Conservation (phyloP, 1,140 invertebrate species). For the Drosophila bocqueti region DNA sequence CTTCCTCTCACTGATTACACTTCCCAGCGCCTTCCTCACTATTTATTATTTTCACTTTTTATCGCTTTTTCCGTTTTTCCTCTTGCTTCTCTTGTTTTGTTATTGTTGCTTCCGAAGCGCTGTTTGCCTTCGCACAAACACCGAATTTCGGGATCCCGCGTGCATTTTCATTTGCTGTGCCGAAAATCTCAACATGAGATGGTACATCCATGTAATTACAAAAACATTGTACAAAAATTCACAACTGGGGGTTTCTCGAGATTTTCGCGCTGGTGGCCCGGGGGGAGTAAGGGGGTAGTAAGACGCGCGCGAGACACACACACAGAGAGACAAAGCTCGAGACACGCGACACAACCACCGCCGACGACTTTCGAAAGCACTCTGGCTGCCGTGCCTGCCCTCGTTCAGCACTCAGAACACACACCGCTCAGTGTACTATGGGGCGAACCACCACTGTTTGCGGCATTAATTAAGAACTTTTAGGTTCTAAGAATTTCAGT, state of each 20-base stretch:
- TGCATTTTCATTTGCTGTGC: conserved; percentile 54
- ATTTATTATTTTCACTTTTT: conserved; percentile 25
- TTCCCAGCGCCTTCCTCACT: conserved; percentile 20
- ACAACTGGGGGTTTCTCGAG: conserved; percentile 34
- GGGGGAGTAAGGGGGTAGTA: conserved; percentile 17
- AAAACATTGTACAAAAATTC: conserved; percentile 68
- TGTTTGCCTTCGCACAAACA: conserved; percentile 15
- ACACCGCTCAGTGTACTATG: conserved; percentile 19
- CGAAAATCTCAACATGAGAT: conserved; percentile 42
- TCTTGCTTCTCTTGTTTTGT: conserved; percentile 23
- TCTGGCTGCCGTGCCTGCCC: conserved; percentile 32
- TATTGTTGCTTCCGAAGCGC: conserved; percentile 19
- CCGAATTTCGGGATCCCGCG: conserved; percentile 36
- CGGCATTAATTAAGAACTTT: not conserved
- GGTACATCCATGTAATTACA: conserved; percentile 58
- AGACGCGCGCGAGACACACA: conserved; percentile 54
- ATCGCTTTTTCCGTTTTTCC: conserved; percentile 11
- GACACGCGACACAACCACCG: conserved; percentile 65
- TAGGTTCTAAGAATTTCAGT: too few relatives aligned
- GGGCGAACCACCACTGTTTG: not conserved
- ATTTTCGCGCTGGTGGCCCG: conserved; percentile 20
- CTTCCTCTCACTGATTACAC: conserved; percentile 11
- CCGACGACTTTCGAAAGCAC: conserved; percentile 77
- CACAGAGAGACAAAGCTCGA: conserved; percentile 42
- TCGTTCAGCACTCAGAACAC: conserved; percentile 35